Evolutionary conservation across 2,888 invertebrate genomes (phyloP), one percentile per base, ranked within the genome.

Genomic region (Noctua pronuba): DNA sequence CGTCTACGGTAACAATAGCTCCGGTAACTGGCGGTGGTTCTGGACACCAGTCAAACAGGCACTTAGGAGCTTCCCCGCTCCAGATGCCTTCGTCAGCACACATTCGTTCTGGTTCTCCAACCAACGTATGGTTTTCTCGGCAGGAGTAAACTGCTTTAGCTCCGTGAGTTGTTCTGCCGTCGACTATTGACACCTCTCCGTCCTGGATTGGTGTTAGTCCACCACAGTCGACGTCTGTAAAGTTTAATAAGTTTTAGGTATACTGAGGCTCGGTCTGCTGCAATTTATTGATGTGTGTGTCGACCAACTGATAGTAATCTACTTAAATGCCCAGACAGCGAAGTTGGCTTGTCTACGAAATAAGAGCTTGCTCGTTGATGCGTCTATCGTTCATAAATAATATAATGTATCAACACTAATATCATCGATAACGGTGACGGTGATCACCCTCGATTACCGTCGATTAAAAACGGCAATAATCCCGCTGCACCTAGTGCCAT

Each of bases 41-140:
- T 0, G 98, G 98, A 92, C 99, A 99, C 99, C 99, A 98, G 94
- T 98, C 98, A 92, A 98, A 98, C 69, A 98, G 95, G 93, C 99
- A 99, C 89, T 98, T 97, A 0, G 99, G 98, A 13, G 98, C 97
- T 75, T 97, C 97, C 0, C 98, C 98, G 66, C 97, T 97, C 99
- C 99, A 99, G 70, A 97, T 94, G 0, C 98, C 98, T 60, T 97
- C 97, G 78, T 98, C 97, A 0, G 97, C 97, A 90, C 99, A 99
- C n/a, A 96, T 95, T 38, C 99, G 96, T 81, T 97, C 97, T 68
- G 97, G 97, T 85, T 96, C 97, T 0, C 99, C 99, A 11, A 98
- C 98, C 5, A 99, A 95, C 0, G 99, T 99, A 93, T 98, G 98
- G 92, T 99, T 99, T 90, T 98, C 98, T 78, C 98, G 97, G 91